These are phyloP conservation scores for Saccostrea cuccullata DNA, from an alignment of 1,140 invertebrate species.

Conservation along the genomic window DNA sequence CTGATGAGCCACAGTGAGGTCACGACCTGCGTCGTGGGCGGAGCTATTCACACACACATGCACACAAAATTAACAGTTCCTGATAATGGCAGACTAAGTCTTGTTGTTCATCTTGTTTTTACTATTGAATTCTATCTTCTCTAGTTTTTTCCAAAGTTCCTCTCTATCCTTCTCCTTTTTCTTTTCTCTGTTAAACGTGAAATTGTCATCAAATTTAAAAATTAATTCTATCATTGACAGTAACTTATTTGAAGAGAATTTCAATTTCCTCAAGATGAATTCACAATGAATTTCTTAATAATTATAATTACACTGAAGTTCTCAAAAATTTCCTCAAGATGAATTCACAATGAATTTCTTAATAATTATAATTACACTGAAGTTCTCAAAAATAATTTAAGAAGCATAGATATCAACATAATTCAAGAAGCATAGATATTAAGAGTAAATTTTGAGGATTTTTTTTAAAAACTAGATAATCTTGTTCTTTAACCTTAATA, in stretches of 20 bases:
- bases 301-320: neutral
- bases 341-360: no score
- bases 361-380: slow-evolving; percentile 5
- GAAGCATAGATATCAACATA: no score
- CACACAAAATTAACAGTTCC: slow-evolving; percentile 39
- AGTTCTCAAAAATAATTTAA: neutral
- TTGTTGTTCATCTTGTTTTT: slow-evolving; percentile 67
- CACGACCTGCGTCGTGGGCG: slow-evolving; percentile 29
- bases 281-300: neutral
- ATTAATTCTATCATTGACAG: slow-evolving; percentile 73
- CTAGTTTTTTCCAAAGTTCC: slow-evolving; percentile 78
- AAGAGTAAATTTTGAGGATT: slow-evolving; percentile 26
- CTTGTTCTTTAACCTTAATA: neutral
- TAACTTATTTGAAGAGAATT: no score
- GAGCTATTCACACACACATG: slow-evolving; percentile 39
- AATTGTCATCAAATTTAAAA: slow-evolving; percentile 52
- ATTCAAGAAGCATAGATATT: no score
- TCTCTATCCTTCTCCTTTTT: slow-evolving; percentile 79
- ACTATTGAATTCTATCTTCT: slow-evolving; percentile 75
- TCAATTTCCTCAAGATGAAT: no score
- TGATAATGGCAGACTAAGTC: slow-evolving; percentile 23
- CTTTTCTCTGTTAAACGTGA: slow-evolving; percentile 73
- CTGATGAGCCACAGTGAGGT: slow-evolving; percentile 34
- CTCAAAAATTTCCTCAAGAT: no score
- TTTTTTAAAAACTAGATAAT: slow-evolving; percentile 72